These are phyloP conservation scores for Nomada fabriciana DNA, from an alignment of 2,888 invertebrate genomes.

Conservation along the genomic window DNA sequence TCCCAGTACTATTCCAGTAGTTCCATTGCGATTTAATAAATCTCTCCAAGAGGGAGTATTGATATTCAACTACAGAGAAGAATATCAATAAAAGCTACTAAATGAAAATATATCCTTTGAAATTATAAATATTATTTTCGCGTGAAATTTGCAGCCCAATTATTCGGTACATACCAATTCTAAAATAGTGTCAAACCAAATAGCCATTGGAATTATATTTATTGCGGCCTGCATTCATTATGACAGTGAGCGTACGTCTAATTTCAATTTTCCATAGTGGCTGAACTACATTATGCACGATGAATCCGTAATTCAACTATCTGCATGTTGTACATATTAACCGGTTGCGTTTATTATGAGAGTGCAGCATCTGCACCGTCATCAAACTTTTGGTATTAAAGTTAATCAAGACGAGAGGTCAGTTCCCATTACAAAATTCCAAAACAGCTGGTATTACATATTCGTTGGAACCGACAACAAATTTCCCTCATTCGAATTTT, in stretches of 20 bases:
- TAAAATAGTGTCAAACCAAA: too few species aligned
- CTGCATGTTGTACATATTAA: constrained; percentile 19
- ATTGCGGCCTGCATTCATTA: not conserved
- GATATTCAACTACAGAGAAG: too few species aligned
- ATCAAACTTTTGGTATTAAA: constrained; percentile 58
- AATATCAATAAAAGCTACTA: too few species aligned
- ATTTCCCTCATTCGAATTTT: not conserved
- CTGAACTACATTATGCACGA: constrained; percentile 31
- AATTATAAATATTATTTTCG: too few species aligned
- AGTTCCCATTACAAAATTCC: not conserved
- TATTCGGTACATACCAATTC: too few species aligned
- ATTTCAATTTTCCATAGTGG: constrained; percentile 38
- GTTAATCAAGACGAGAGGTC: constrained; percentile 41
- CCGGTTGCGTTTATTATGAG: constrained; percentile 50
- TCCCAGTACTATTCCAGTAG: too few species aligned
- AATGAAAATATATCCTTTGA: too few species aligned
- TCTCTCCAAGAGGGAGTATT: too few species aligned
- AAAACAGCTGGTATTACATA: not conserved
- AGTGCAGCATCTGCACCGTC: constrained; percentile 46
- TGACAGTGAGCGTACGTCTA: constrained; percentile 1
- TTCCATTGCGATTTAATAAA: too few species aligned
- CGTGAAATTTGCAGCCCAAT: too few species aligned
- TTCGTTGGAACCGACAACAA: constrained; percentile 8
- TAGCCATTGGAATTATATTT: not conserved
- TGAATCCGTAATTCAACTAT: constrained; percentile 49